A percentile compares a stretch with the other conserved stretches of the same genome.
phyloP scores from a whole-genome alignment of 2,888 invertebrate species.

The Aporophyla nigra region DNA sequence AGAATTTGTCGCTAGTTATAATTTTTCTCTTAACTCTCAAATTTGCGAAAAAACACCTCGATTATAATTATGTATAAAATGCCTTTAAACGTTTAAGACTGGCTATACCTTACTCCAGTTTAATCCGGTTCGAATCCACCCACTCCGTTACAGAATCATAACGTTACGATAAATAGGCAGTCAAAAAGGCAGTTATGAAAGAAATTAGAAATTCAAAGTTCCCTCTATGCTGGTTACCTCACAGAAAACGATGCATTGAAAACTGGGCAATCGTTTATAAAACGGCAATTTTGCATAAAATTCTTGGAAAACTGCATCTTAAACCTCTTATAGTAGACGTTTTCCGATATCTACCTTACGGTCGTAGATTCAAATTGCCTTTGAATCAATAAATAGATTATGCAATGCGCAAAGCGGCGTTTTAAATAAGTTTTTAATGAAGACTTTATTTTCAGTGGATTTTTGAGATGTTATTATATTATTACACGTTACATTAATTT shows the following conservation, averaged over 20 bases:
- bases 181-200: conserved; percentile 33
- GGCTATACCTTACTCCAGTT: background rate
- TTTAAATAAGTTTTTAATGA: conserved; percentile 55
- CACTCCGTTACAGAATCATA: conserved; percentile 18
- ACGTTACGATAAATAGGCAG: conserved; percentile 20
- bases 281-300: conserved; percentile 78
- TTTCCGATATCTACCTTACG: conserved; percentile 70
- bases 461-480: background rate
- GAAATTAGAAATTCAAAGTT: conserved; percentile 56
- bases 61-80: background rate
- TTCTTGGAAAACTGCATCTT: conserved; percentile 72
- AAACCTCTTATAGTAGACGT: conserved; percentile 71
- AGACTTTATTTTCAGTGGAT: background rate
- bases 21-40: too few relatives aligned
- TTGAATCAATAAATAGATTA: conserved; percentile 60
- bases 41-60: too few relatives aligned
- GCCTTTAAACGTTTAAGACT: background rate
- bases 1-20: too few relatives aligned
- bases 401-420: conserved; percentile 28
- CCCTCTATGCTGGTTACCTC: conserved; percentile 57
- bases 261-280: conserved; percentile 73
- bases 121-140: background rate
- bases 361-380: conserved; percentile 67
- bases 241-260: conserved; percentile 62
- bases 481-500: background rate